phyloP scores from a whole-genome alignment of 2,888 invertebrate species.

The Hypolimnas misippus region DNA sequence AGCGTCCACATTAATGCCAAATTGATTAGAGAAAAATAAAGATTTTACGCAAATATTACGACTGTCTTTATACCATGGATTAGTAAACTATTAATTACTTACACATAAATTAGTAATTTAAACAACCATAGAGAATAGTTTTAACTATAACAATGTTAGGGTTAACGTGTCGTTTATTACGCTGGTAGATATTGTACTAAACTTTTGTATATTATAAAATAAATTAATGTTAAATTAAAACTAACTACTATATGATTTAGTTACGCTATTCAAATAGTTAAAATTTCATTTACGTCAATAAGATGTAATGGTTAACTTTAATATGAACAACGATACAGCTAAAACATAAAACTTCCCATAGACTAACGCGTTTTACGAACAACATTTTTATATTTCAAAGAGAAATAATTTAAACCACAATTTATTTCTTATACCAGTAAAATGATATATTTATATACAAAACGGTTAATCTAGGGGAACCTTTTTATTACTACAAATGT shows the following conservation, averaged over 20 bases:
- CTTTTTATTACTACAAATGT: background rate
- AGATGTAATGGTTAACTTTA: background rate
- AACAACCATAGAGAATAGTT: no score
- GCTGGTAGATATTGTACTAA: background rate
- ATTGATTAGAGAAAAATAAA: no score
- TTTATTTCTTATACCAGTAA: background rate
- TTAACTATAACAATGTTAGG: background rate
- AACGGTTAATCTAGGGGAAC: conserved; percentile 1
- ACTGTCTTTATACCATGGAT: no score
- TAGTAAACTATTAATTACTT: background rate
- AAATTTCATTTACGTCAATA: background rate
- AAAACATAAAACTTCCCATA: background rate
- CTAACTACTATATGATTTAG: background rate
- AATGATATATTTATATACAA: background rate
- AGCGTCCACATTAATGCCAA: no score
- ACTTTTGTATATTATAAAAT: background rate
- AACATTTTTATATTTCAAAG: background rate
- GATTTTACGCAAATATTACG: no score
- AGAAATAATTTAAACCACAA: background rate
- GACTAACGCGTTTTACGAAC: conserved; percentile 1
- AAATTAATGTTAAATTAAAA: conserved; percentile 8
- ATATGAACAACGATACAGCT: background rate
- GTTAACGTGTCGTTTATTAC: background rate
- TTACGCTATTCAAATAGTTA: conserved; percentile 1
- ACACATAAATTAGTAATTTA: background rate